phyloP scores from a whole-genome alignment of 1,140 invertebrate genomes.

The Hyposmocoma kahamanoa region DNA sequence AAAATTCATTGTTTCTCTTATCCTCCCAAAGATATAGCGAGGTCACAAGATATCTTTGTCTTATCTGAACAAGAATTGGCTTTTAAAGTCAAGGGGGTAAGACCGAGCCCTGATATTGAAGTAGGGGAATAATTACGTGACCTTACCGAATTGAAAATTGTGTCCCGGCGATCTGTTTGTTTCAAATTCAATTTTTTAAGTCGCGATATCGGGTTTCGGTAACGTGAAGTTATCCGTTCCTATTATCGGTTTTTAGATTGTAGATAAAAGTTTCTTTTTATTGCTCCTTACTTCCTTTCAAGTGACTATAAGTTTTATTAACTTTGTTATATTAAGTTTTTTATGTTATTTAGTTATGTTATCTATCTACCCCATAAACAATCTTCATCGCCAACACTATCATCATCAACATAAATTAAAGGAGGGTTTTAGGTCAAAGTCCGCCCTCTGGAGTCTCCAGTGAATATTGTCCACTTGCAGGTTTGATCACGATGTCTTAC shows the following conservation, averaged over 20 bases:
- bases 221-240: slow-evolving; percentile 20
- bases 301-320: slow-evolving; percentile 30
- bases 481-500: too few relatives aligned
- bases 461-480: too few relatives aligned
- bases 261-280: slow-evolving; percentile 32
- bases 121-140: slow-evolving; percentile 54
- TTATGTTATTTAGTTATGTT: too few relatives aligned
- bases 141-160: slow-evolving; percentile 47
- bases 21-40: slow-evolving; percentile 58
- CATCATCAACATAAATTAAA: too few relatives aligned
- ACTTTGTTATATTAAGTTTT: too few relatives aligned
- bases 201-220: slow-evolving; percentile 29
- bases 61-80: slow-evolving; percentile 70
- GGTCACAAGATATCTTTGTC: slow-evolving; percentile 62
- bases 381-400: too few relatives aligned
- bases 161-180: slow-evolving; percentile 29
- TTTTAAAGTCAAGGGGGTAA: slow-evolving; percentile 55
- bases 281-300: slow-evolving; percentile 26
- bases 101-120: slow-evolving; percentile 40
- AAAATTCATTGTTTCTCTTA: slow-evolving; percentile 72
- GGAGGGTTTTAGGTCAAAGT: too few relatives aligned
- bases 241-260: slow-evolving; percentile 26
- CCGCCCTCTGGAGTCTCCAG: too few relatives aligned
- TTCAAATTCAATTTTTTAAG: slow-evolving; percentile 29
- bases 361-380: too few relatives aligned